A percentile compares a stretch with the other conserved stretches of the same genome.
These are phyloP conservation scores for Ciconia nigra DNA, from an alignment of 2,797 vertebrate species.

Conservation along the genomic window DNA sequence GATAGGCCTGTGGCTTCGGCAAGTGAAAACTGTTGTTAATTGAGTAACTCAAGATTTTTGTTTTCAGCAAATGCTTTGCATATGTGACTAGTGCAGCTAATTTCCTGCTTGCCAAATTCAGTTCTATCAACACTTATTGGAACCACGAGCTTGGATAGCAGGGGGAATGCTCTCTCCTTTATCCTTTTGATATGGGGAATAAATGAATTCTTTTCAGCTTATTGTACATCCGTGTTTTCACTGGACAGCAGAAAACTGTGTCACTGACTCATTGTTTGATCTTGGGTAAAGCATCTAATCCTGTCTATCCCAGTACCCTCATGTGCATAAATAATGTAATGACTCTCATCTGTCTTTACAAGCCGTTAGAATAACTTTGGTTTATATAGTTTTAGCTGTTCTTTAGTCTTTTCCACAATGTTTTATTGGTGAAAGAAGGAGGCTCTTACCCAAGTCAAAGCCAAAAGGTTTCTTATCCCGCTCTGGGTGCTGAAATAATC, in stretches of 20 bases:
- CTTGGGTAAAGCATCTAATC: constrained; percentile 51
- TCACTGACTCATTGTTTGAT: constrained; percentile 66
- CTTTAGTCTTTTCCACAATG: not conserved
- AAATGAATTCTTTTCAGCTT: constrained; percentile 58
- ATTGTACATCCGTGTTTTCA: constrained; percentile 58
- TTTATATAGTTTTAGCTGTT: not conserved
- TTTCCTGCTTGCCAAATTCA: constrained; percentile 59
- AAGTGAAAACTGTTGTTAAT: constrained; percentile 48
- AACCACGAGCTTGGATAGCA: not conserved
- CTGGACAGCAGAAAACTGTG: constrained; percentile 61
- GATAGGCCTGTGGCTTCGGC: not conserved
- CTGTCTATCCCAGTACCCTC: constrained; percentile 32
- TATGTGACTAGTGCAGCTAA: constrained; percentile 33
- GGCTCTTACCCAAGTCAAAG: not conserved
- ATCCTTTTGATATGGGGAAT: constrained; percentile 50
- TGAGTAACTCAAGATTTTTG: constrained; percentile 7
- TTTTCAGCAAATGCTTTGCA: constrained; percentile 58
- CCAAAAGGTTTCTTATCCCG: not conserved
- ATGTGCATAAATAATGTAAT: constrained; percentile 49
- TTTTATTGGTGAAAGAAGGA: not conserved
- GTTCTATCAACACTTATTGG: constrained; percentile 47
- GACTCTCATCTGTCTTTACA: constrained; percentile 51
- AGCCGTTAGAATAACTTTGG: not conserved
- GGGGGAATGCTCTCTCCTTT: constrained; percentile 20
- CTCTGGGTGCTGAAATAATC: not conserved